Base-by-base conservation (phyloP, 2,888 invertebrate species). In the Argynnis bischoffii region DNA sequence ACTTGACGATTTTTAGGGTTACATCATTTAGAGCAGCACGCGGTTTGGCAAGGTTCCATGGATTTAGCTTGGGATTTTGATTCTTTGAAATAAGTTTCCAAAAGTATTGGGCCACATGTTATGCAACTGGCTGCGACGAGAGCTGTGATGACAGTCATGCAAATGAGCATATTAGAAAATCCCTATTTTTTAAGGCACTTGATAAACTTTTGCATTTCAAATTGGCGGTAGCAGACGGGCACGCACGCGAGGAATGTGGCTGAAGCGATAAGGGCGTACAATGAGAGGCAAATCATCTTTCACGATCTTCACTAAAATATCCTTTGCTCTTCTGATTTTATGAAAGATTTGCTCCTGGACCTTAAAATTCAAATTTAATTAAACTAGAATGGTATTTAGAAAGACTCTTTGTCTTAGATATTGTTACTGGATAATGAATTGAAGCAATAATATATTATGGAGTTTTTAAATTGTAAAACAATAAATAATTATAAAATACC, bases 201-300 rank as follows among this genome's bases (percentile, higher is more conserved):
- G 67, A 86, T 66, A 26, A 89, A 78, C 68, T 86, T 86, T 70
- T 84, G 77, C 57, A 85, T 67, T 66, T 86, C 81, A 70, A 88
- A 80, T 63, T 86, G 85, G 56, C 82, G 78, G 75, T 81, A 86
- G 78, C 89, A 89, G 70, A 89, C 86, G 2, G 91, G 90, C 1
- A 89, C 83, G 75, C 90, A 90, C 57, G 90, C 88, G 57, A 91
- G 79, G 55, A 89, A 67, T 56, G 90, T 81, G 48, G 89, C 89
- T 48, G 90, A 87, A 1, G 89, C 89, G 65, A 90, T 85, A 72
- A 91, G 78, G 68, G 88, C 87, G 72, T 86, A 89, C 69, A 89
- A 70, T 1, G 91, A 90, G 74, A 90, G 81, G 83, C 90, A 90
- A 87, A 90, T 88, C 91, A 91, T 91, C 73, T 86, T 88, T 83